phyloP scores from a whole-genome alignment of 2,888 invertebrate genomes.

The Eremobia ochroleuca region DNA sequence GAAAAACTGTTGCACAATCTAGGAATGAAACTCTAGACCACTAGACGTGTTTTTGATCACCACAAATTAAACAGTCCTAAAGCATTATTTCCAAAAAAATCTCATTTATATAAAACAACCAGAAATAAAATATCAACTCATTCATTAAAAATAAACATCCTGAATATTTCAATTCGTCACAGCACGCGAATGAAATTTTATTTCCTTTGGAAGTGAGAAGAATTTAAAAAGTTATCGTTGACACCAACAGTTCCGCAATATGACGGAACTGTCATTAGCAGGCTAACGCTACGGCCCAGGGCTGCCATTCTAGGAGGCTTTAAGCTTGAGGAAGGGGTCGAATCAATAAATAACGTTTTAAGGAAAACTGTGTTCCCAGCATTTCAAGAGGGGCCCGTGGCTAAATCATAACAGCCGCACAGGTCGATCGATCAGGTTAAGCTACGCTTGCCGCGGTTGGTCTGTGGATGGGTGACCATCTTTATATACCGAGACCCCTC shows the following conservation, averaged over 20 bases:
- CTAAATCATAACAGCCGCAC: too few relatives aligned
- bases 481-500: too few relatives aligned
- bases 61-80: not conserved
- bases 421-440: too few relatives aligned
- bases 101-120: not conserved
- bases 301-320: slow-evolving; percentile 34
- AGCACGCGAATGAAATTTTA: slow-evolving; percentile 58
- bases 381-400: too few relatives aligned
- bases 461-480: too few relatives aligned
- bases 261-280: slow-evolving; percentile 69
- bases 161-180: slow-evolving; percentile 45
- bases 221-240: slow-evolving; percentile 65
- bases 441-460: too few relatives aligned
- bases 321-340: not conserved
- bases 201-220: slow-evolving; percentile 59
- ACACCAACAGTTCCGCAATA: slow-evolving; percentile 65
- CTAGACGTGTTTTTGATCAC: not conserved
- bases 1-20: not conserved
- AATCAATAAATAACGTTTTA: slow-evolving; percentile 11
- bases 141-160: slow-evolving; percentile 42
- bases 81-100: not conserved
- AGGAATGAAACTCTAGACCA: not conserved
- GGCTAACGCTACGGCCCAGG: slow-evolving; percentile 49
- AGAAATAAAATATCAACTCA: slow-evolving; percentile 6
- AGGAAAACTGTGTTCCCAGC: not conserved